A percentile compares a stretch with the other conserved stretches of the same genome.
phyloP scores from a whole-genome alignment of 2,888 invertebrate genomes.

The Phengaris alcon region DNA sequence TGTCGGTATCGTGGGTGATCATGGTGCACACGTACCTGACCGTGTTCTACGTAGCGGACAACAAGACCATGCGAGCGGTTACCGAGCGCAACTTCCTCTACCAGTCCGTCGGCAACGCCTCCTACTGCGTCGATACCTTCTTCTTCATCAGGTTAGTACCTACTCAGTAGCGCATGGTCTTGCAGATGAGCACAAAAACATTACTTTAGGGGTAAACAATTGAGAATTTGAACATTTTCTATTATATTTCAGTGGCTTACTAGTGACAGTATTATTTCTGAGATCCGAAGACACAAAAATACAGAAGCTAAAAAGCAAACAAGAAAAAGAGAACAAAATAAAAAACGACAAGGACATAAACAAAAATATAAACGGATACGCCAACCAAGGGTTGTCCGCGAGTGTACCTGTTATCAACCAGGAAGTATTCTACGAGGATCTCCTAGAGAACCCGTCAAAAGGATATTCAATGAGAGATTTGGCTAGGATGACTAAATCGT shows the following conservation, averaged over 20 bases:
- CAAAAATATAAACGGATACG: constrained; percentile 71
- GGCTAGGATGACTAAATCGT: constrained; percentile 65
- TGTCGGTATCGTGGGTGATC: constrained; percentile 90
- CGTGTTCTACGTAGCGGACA: constrained; percentile 87
- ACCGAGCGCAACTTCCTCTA: constrained; percentile 88
- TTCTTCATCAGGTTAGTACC: constrained; percentile 86
- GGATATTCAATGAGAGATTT: constrained; percentile 61
- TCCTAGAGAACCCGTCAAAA: constrained; percentile 58
- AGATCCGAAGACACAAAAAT: constrained; percentile 80
- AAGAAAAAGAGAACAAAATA: constrained; percentile 36
- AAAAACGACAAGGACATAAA: constrained; percentile 56
- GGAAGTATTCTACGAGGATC: constrained; percentile 68
- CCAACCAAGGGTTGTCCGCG: constrained; percentile 63
- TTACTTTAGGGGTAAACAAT: background rate
- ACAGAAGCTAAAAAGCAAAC: constrained; percentile 49
- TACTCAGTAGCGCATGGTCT: constrained; percentile 57
- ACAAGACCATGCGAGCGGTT: constrained; percentile 84
- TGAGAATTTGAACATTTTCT: background rate
- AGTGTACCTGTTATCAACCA: constrained; percentile 63
- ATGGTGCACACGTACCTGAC: constrained; percentile 91
- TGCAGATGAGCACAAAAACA: too few relatives aligned
- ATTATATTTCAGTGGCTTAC: constrained; percentile 78
- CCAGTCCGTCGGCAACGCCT: constrained; percentile 91
- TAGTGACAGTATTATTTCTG: constrained; percentile 86
- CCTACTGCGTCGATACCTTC: constrained; percentile 92